Evolutionary conservation across 2,888 invertebrate genomes (phyloP).

Genomic region (Branchellion lobata): DNA sequence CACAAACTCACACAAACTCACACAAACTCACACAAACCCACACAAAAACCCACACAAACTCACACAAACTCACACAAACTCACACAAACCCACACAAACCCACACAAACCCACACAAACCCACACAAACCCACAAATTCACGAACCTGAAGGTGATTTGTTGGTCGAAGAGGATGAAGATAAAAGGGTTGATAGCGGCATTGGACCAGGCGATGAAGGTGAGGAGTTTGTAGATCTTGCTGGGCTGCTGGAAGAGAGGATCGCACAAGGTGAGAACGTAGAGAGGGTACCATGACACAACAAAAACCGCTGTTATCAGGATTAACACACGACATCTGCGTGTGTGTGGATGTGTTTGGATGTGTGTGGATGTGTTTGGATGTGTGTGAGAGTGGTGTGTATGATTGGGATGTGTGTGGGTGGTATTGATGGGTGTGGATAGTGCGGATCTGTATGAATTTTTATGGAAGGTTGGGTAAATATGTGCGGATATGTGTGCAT

Average conservation of each 20-base stretch:
- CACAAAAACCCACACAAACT: no score
- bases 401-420: no score
- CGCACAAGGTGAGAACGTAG: constrained; percentile 59
- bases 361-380: no score
- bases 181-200: constrained; percentile 60
- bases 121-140: no score
- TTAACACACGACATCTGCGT: constrained; percentile 59
- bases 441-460: background rate
- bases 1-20: no score
- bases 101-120: no score
- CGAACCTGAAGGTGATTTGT: constrained; percentile 54
- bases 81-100: no score
- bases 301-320: constrained; percentile 57
- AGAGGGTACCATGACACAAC: constrained; percentile 61
- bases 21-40: no score
- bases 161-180: constrained; percentile 60
- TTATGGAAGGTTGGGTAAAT: background rate
- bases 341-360: constrained; percentile 40
- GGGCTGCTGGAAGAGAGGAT: constrained; percentile 58
- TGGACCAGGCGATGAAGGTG: constrained; percentile 62
- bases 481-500: no score
- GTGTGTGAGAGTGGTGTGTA: constrained; percentile 57
- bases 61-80: no score
- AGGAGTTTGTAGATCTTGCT: constrained; percentile 61
- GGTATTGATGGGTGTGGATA: no score